Conservation (phyloP, 2,888 invertebrate genomes). For the Meloe dianella region DNA sequence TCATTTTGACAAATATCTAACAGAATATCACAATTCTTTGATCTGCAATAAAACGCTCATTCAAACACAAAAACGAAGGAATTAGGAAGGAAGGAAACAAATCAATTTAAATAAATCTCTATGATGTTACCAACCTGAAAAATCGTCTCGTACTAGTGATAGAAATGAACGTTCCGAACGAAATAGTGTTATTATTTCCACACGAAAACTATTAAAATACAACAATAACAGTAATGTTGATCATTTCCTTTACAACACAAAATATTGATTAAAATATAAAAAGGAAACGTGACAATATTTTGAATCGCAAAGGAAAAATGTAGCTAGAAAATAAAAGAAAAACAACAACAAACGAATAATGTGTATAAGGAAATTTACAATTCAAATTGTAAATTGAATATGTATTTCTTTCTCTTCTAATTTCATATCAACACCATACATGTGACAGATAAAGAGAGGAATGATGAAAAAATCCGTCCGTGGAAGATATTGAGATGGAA, state of each 20-base stretch:
- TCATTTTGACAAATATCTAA: too few species aligned
- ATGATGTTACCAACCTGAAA: too few species aligned
- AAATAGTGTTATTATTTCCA: too few species aligned
- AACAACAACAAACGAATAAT: background rate
- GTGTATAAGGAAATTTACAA: background rate
- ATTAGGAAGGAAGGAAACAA: too few species aligned
- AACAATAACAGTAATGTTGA: background rate
- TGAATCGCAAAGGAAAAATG: background rate
- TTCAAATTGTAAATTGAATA: background rate
- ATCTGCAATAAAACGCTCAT: too few species aligned
- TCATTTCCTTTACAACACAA: background rate
- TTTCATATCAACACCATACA: background rate
- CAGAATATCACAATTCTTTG: too few species aligned
- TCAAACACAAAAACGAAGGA: too few species aligned
- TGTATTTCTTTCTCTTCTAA: background rate
- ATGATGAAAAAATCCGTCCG: too few species aligned
- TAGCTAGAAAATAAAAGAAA: background rate
- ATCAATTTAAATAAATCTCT: too few species aligned
- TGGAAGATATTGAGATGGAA: too few species aligned
- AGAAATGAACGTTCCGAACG: too few species aligned
- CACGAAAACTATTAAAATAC: background rate
- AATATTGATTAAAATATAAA: background rate
- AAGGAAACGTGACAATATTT: background rate
- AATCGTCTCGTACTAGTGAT: too few species aligned
- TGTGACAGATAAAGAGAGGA: background rate